Evolutionary conservation across 1,140 invertebrate genomes (phyloP).

Genomic region (Drosophila pectinifera): DNA sequence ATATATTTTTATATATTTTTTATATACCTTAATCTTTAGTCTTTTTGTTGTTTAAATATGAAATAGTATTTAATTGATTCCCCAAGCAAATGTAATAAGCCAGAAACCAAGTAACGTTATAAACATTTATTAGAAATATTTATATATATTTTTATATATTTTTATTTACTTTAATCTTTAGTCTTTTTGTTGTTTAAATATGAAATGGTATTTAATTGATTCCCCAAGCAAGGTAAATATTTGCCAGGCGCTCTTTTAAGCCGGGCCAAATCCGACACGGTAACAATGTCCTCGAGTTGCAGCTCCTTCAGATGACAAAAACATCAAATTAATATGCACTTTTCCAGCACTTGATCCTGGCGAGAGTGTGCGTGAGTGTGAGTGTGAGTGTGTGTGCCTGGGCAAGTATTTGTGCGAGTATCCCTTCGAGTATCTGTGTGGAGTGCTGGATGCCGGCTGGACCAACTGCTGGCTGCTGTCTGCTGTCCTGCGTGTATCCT

Average conservation of each 20-base stretch:
- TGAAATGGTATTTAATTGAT: neutral
- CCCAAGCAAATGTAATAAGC: too few relatives aligned
- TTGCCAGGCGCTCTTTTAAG: conserved; percentile 1
- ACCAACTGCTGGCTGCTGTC: conserved; percentile 12
- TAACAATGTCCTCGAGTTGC: conserved; percentile 28
- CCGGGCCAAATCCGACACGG: neutral
- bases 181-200: too few relatives aligned
- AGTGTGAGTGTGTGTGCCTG: conserved; percentile 12
- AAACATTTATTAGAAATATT: too few relatives aligned
- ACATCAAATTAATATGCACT: conserved; percentile 71
- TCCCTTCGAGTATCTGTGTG: conserved; percentile 18
- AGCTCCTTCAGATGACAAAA: conserved; percentile 61
- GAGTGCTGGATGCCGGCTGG: conserved; percentile 18
- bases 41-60: too few relatives aligned
- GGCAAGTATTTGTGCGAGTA: conserved; percentile 9
- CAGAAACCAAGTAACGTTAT: too few relatives aligned
- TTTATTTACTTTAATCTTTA: neutral
- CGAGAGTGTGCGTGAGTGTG: conserved; percentile 13
- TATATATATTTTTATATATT: too few relatives aligned
- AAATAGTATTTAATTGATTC: neutral
- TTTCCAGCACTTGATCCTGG: conserved; percentile 39
- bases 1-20: too few relatives aligned
- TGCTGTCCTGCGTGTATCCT: conserved; percentile 30
- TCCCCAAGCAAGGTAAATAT: neutral
- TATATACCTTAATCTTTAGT: neutral